Conservation (phyloP, 2,797 vertebrate genomes). For the Natrix natrix region DNA sequence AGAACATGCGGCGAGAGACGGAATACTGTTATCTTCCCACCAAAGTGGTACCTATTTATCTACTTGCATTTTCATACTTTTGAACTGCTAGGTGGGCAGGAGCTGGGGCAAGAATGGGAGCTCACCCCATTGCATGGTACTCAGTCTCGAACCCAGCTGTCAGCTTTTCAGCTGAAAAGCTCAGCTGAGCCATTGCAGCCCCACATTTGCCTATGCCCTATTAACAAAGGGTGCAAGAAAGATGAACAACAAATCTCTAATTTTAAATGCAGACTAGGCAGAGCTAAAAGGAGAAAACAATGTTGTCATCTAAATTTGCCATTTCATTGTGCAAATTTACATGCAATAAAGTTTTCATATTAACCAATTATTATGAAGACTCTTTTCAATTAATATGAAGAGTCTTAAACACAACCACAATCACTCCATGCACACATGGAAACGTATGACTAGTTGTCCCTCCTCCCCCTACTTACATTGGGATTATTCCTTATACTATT, state of each 20-base stretch:
- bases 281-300: constrained; percentile 66
- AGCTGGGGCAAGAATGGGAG: not conserved
- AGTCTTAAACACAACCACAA: too few species aligned
- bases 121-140: not conserved
- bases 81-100: not conserved
- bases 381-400: too few species aligned
- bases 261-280: constrained; percentile 61
- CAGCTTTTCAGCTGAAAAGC: not conserved
- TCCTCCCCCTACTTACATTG: too few species aligned
- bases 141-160: not conserved
- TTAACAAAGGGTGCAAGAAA: constrained; percentile 57
- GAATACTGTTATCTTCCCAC: not conserved
- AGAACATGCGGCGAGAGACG: not conserved
- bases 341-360: constrained; percentile 55
- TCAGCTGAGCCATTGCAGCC: not conserved
- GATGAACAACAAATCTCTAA: constrained; percentile 63
- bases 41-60: not conserved
- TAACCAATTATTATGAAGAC: constrained; percentile 34
- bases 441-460: too few species aligned
- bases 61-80: not conserved
- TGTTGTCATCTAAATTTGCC: constrained; percentile 64
- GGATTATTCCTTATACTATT: too few species aligned
- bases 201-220: not conserved
- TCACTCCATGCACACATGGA: too few species aligned
- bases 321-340: constrained; percentile 65